phyloP scores from a whole-genome alignment of 2,113 vertebrate genomes.

The Brienomyrus longianalis region DNA sequence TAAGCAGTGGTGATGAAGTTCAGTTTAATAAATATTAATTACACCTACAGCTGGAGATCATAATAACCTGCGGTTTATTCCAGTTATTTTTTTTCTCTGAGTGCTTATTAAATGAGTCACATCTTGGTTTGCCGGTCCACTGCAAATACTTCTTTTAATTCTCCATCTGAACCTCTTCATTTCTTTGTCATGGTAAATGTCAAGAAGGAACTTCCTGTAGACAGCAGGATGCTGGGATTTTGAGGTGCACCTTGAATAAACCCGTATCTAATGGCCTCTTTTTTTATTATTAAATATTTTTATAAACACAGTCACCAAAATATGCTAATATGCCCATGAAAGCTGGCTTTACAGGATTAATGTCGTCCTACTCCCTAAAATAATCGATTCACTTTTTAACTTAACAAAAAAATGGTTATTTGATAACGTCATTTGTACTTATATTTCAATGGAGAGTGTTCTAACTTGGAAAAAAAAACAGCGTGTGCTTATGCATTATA shows the following conservation, averaged over 20 bases:
- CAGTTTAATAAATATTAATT: slow-evolving; percentile 1
- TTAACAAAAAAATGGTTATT: background rate
- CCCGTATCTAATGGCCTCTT: background rate
- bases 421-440: background rate
- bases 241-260: background rate
- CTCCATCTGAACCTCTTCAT: background rate
- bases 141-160: background rate
- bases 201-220: background rate
- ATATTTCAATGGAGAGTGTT: background rate
- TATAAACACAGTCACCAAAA: background rate
- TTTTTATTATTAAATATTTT: background rate
- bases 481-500: background rate
- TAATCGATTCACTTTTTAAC: background rate
- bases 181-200: background rate
- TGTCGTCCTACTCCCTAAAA: background rate
- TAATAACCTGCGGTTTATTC: background rate
- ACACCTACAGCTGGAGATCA: background rate
- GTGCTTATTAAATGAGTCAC: background rate
- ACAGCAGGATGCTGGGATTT: background rate
- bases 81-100: background rate
- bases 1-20: background rate
- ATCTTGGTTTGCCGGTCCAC: background rate
- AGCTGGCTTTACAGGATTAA: background rate
- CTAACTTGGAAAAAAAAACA: background rate
- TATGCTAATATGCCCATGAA: background rate